phyloP scores from a whole-genome alignment of 2,113 vertebrate genomes.

The Bujurquina vittata region DNA sequence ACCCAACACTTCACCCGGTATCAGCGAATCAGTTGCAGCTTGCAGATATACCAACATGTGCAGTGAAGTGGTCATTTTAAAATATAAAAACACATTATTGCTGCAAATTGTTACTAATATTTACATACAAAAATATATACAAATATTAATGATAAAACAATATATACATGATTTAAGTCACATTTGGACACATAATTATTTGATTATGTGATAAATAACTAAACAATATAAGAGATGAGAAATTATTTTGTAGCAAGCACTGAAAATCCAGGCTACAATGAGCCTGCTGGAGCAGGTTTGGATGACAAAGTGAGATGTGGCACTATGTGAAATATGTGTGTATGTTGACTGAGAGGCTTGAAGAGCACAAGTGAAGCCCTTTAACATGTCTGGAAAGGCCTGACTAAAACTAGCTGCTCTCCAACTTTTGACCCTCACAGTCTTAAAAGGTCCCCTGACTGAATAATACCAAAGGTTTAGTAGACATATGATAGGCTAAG shows the following conservation, averaged over 20 bases:
- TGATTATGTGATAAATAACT: not conserved
- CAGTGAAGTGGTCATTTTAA: not conserved
- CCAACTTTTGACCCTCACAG: not conserved
- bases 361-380: slow-evolving; percentile 52
- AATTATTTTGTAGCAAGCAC: not conserved
- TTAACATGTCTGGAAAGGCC: slow-evolving; percentile 23
- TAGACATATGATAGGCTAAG: not conserved
- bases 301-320: slow-evolving; percentile 53
- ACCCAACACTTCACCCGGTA: not conserved
- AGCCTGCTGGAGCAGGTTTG: not conserved
- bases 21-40: not conserved
- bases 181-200: not conserved
- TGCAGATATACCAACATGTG: not conserved
- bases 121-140: not conserved
- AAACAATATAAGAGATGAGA: not conserved
- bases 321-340: slow-evolving; percentile 74
- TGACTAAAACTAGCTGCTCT: not conserved
- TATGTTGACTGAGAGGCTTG: slow-evolving; percentile 72
- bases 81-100: not conserved
- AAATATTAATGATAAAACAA: not conserved
- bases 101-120: not conserved
- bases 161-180: not conserved
- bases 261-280: not conserved
- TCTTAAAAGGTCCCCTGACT: not conserved
- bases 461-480: not conserved